Conservation (phyloP, 1,140 invertebrate species). For the Sarcophaga bullata region DNA sequence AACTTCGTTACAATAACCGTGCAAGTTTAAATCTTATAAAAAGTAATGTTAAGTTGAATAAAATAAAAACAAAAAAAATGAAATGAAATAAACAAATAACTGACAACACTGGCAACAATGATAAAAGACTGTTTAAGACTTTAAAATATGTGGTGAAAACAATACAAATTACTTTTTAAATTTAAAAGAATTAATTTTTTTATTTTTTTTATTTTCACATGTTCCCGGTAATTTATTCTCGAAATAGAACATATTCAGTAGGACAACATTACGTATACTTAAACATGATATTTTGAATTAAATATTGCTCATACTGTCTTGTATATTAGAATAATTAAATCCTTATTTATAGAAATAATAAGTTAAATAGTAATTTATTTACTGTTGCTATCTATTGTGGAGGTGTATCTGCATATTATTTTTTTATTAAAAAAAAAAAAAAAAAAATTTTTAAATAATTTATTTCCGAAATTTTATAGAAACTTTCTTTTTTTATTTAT, state of each 20-base stretch:
- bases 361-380: too few species aligned
- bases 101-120: background rate
- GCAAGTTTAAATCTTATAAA: background rate
- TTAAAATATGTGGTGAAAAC: too few species aligned
- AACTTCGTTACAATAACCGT: background rate
- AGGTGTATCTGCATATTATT: too few species aligned
- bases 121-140: too few species aligned
- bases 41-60: conserved; percentile 41
- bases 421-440: background rate
- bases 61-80: conserved; percentile 40
- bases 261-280: background rate
- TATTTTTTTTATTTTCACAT: too few species aligned
- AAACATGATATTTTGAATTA: background rate
- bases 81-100: background rate
- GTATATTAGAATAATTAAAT: background rate
- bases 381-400: too few species aligned
- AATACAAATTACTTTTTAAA: too few species aligned
- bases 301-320: conserved; percentile 2
- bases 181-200: too few species aligned
- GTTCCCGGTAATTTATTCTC: conserved; percentile 87
- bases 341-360: too few species aligned
- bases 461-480: background rate
- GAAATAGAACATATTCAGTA: conserved; percentile 81
- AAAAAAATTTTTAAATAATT: too few species aligned
- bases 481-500: background rate